A percentile compares a stretch with the other conserved stretches of the same genome.
phyloP scores from a whole-genome alignment of 2,113 vertebrate genomes.

The Apodemus speciosus region DNA sequence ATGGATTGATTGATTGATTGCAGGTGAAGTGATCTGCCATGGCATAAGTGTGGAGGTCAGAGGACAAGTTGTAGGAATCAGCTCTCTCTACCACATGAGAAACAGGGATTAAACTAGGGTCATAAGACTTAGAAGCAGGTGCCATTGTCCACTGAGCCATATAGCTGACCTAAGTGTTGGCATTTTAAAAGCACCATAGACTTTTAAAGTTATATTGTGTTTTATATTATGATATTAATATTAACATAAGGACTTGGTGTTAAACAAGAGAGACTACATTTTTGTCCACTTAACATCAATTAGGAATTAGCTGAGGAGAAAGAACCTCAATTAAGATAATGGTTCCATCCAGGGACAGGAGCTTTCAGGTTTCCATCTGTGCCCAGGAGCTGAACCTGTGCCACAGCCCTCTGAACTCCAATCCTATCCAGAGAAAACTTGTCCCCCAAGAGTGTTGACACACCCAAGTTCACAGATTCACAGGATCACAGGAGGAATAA shows the following conservation, averaged over 20 bases:
- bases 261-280: background rate
- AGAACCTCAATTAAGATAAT: background rate
- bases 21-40: background rate
- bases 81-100: background rate
- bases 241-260: background rate
- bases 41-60: background rate
- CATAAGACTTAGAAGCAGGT: background rate
- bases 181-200: background rate
- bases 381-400: too few relatives aligned
- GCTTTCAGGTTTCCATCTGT: too few relatives aligned
- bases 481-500: too few relatives aligned
- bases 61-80: background rate
- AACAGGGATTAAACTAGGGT: background rate
- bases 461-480: too few relatives aligned
- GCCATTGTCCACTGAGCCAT: background rate
- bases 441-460: too few relatives aligned
- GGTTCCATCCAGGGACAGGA: background rate
- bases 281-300: background rate
- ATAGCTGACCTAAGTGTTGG: background rate
- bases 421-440: too few relatives aligned
- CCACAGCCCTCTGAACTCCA: too few relatives aligned
- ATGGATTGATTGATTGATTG: background rate
- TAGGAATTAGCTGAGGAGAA: background rate
- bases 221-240: background rate
- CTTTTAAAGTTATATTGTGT: background rate